phyloP scores from a whole-genome alignment of 2,113 vertebrate species.

The Pygoscelis adeliae region DNA sequence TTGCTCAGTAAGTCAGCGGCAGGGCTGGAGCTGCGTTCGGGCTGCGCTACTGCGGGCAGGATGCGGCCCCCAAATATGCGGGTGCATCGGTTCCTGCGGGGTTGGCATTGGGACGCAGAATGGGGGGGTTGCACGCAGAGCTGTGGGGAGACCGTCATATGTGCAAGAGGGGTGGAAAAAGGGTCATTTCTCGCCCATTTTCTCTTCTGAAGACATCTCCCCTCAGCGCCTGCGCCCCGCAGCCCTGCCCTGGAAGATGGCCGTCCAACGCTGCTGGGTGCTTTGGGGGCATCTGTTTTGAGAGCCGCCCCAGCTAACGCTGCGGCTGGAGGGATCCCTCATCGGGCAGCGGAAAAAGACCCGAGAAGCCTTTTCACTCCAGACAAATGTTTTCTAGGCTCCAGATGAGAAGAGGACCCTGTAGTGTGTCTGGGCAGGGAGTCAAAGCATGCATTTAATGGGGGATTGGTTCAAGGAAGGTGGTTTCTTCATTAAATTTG shows the following conservation, averaged over 20 bases:
- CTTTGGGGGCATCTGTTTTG: background rate
- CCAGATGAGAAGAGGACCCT: background rate
- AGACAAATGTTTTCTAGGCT: background rate
- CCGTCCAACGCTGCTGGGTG: background rate
- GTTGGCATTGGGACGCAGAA: background rate
- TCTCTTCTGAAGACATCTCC: background rate
- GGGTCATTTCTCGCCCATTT: background rate
- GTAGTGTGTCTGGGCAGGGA: background rate
- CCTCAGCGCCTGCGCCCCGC: background rate
- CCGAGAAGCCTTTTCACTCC: background rate
- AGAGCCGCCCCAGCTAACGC: background rate
- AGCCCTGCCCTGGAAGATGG: background rate
- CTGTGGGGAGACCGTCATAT: rapidly evolving
- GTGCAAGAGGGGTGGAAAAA: background rate
- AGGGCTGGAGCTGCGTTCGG: background rate
- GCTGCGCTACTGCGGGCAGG: rapidly evolving
- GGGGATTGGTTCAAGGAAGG: background rate
- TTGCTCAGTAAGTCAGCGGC: background rate
- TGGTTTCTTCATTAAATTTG: background rate
- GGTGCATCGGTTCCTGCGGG: background rate
- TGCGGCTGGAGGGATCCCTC: background rate
- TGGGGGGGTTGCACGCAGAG: background rate
- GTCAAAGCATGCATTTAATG: background rate
- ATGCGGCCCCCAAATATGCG: background rate
- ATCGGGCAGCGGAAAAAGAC: background rate